Conservation (phyloP, 2,888 invertebrate genomes). For the Lasioglossum zephyrum region DNA sequence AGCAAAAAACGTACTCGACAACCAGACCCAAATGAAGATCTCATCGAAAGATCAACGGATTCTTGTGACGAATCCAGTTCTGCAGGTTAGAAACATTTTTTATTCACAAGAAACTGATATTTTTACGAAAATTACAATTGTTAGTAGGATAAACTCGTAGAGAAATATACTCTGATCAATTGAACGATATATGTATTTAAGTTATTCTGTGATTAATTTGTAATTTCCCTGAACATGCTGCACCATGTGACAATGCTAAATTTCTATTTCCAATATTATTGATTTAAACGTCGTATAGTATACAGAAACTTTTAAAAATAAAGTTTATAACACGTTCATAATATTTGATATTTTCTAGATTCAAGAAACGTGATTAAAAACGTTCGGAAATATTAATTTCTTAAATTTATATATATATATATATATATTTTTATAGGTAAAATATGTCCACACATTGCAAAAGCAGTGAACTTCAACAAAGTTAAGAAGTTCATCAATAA, state of each 20-base stretch:
- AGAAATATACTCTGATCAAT: background rate
- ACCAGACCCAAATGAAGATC: conserved; percentile 87
- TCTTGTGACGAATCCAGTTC: conserved; percentile 88
- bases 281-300: background rate
- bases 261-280: background rate
- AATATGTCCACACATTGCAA: conserved; percentile 89
- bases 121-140: background rate
- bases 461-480: conserved; percentile 88
- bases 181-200: background rate
- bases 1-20: conserved; percentile 90
- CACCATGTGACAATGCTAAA: background rate
- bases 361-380: background rate
- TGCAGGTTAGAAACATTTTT: conserved; percentile 70
- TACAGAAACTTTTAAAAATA: background rate
- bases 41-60: conserved; percentile 88
- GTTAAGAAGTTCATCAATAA: conserved; percentile 87
- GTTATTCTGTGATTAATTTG: background rate
- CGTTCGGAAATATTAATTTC: background rate
- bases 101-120: background rate
- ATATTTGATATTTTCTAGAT: background rate
- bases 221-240: background rate
- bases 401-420: background rate
- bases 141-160: background rate
- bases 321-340: background rate
- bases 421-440: conserved; percentile 33